Evolutionary conservation across 2,797 vertebrate species (phyloP), one percentile per base, ranked within the genome.

Genomic region (Platalea minor): DNA sequence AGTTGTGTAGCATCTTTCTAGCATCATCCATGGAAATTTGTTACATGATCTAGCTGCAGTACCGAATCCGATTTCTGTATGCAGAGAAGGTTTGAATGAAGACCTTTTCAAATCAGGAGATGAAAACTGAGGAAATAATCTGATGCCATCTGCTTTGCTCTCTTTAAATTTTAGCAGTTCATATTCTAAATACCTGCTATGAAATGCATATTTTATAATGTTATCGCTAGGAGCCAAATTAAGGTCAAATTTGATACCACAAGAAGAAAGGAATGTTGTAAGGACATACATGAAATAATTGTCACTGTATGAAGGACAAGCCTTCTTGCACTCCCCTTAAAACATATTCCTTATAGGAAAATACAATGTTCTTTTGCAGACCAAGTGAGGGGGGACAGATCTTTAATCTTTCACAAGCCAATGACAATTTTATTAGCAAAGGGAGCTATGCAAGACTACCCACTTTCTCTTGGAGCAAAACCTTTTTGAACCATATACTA

Each of bases 361-460:
- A 59, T 3, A 25, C 25, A 84, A 23, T 16, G 37, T 11, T 59
- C 23, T 54, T 64, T 26, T 84, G 56, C 72, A 89, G 74, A 60
- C n/a, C 43, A 24, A 73, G 33, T 7, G 25, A 54, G 54, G 35
- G 65, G 92, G 23, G n/a, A 63, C 5, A 61, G 56, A 59, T 64
- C n/a, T 93, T 84, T 54, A 73, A 64, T 80, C 81, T 84, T 93
- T 94, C 81, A 91, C 25, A 64, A 93, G 85, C 80, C 64, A 96
- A 33, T 75, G 86, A 57, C 61, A 69, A 79, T 94, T 95, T 96
- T 82, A 95, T 96, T 85, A 91, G 51, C 69, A 79, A 61, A 93
- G 63, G 61, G 81, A 90, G 39, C 46, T 92, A 81, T 85, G 48
- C 54, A 89, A 85, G 67, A 69, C 35, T 70, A 53, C 7, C 10